A percentile compares a stretch with the other conserved stretches of the same genome.
Evolutionary conservation across 2,113 vertebrate genomes (phyloP).

Genomic region (Ciconia stormi): DNA sequence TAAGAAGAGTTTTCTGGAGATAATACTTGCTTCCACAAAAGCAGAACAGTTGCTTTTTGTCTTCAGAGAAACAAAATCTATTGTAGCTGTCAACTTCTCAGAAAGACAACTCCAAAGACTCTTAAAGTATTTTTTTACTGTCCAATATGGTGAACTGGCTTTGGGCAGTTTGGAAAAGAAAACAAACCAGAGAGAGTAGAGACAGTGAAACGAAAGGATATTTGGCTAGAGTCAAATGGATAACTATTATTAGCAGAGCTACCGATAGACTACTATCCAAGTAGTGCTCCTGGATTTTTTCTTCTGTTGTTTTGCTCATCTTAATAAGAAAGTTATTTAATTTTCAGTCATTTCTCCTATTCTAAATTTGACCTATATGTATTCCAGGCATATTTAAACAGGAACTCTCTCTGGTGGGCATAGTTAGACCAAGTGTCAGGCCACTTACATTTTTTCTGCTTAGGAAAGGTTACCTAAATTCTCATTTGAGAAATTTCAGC

Average conservation of each 20-base stretch:
- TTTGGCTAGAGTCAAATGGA: not conserved
- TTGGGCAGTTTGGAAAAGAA: not conserved
- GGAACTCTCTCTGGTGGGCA: not conserved
- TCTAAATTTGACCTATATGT: not conserved
- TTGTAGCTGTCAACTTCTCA: not conserved
- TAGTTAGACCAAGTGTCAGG: not conserved
- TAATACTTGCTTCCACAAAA: conserved; percentile 1
- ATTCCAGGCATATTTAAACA: not conserved
- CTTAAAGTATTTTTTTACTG: not conserved
- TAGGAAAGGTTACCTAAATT: not conserved
- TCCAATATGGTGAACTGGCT: not conserved
- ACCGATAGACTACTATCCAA: not conserved
- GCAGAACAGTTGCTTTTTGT: conserved; percentile 49
- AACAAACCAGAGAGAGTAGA: not conserved
- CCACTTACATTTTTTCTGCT: not conserved
- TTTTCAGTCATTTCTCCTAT: not conserved
- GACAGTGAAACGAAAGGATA: not conserved
- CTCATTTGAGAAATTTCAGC: not conserved
- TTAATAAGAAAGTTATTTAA: not conserved
- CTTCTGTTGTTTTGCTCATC: not conserved
- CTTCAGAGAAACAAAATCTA: not conserved
- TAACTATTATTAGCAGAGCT: not conserved
- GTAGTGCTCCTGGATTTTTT: not conserved
- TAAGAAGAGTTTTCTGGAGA: conserved; percentile 17
- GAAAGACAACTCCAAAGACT: not conserved